phyloP scores from a whole-genome alignment of 2,797 vertebrate genomes.

The Botia kubotai region DNA sequence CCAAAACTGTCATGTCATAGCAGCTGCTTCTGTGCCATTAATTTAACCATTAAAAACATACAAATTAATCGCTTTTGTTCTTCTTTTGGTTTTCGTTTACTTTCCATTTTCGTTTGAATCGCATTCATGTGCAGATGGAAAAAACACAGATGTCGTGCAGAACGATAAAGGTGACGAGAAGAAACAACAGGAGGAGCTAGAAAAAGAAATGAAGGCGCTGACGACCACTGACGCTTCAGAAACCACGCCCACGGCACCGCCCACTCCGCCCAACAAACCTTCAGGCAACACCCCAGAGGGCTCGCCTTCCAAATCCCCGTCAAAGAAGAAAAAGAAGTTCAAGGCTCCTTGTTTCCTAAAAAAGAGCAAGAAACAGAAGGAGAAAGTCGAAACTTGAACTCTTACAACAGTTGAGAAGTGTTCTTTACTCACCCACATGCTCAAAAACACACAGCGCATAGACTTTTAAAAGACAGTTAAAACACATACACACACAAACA shows the following conservation, averaged over 20 bases:
- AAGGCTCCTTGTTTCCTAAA: constrained; percentile 95
- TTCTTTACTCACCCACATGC: constrained; percentile 47
- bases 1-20: constrained; percentile 56
- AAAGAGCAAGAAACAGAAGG: constrained; percentile 96
- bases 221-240: constrained; percentile 79
- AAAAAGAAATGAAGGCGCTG: constrained; percentile 84
- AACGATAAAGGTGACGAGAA: constrained; percentile 88
- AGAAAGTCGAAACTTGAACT: constrained; percentile 90
- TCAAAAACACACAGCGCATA: constrained; percentile 18
- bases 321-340: constrained; percentile 99
- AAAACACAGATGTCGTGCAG: constrained; percentile 73
- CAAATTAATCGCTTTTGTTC: background rate
- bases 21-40: constrained; percentile 47
- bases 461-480: constrained; percentile 44
- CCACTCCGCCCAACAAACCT: constrained; percentile 70
- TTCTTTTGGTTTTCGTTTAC: constrained; percentile 17
- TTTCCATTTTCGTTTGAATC: constrained; percentile 2
- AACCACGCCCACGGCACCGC: constrained; percentile 64
- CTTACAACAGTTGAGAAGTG: constrained; percentile 23
- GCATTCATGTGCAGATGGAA: constrained; percentile 57
- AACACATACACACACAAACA: constrained; percentile 36
- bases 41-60: background rate
- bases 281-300: constrained; percentile 84
- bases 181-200: constrained; percentile 84
- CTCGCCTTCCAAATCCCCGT: constrained; percentile 94